These are phyloP conservation scores for Eriosoma lanigerum DNA, from an alignment of 1,140 invertebrate genomes.

Conservation along the genomic window DNA sequence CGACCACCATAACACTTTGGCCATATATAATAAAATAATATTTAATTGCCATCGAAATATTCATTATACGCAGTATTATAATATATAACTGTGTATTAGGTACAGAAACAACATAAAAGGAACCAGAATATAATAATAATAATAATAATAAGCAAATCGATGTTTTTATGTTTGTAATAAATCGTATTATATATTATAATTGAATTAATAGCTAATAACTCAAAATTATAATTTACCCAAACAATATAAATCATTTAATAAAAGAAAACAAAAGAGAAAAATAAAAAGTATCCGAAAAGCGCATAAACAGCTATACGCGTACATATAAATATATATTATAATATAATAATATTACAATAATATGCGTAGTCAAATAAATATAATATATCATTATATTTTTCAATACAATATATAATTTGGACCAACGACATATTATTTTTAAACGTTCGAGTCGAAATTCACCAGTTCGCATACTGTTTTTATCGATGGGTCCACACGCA, in stretches of 20 bases:
- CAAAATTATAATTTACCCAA: conserved; percentile 44
- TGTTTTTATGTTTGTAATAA: conserved; percentile 41
- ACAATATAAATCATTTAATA: conserved; percentile 52
- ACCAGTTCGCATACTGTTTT: background rate
- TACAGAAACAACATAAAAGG: no score
- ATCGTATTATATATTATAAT: conserved; percentile 24
- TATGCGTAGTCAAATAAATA: background rate
- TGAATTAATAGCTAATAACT: conserved; percentile 43
- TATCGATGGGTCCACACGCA: no score
- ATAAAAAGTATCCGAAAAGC: conserved; percentile 15
- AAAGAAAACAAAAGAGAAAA: conserved; percentile 51
- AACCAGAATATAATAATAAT: conserved; percentile 4
- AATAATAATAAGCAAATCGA: background rate
- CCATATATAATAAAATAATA: no score
- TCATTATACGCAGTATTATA: no score
- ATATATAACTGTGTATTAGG: no score
- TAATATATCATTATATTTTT: background rate
- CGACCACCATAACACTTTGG: no score
- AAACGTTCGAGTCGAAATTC: background rate
- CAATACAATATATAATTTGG: no score
- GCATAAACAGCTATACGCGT: background rate
- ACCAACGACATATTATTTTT: no score
- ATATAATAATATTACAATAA: background rate
- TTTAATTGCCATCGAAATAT: no score
- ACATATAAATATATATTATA: conserved; percentile 17